phyloP scores from a whole-genome alignment of 2,797 vertebrate genomes.

The Fratercula arctica region DNA sequence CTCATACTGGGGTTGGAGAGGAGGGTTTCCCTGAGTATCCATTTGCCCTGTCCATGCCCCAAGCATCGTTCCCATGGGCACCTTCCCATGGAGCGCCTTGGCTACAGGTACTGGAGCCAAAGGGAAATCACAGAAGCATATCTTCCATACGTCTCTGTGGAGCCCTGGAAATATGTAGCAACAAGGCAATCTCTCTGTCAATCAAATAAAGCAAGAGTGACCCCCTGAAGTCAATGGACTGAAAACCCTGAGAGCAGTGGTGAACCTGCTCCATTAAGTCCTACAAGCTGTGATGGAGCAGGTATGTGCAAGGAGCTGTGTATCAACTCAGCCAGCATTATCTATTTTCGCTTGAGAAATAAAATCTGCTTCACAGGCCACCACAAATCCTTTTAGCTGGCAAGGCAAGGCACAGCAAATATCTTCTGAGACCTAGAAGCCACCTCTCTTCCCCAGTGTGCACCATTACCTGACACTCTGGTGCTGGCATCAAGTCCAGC shows the following conservation, averaged over 20 bases:
- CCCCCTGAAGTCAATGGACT: not conserved
- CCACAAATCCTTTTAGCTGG: not conserved
- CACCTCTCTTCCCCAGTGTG: not conserved
- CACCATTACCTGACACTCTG: not conserved
- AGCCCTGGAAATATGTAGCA: not conserved
- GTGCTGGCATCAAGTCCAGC: not conserved
- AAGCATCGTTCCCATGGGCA: not conserved
- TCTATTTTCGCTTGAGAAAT: not conserved
- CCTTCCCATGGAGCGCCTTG: not conserved
- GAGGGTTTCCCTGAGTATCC: not conserved
- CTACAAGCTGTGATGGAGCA: not conserved
- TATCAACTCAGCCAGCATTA: not conserved
- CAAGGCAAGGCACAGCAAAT: not conserved
- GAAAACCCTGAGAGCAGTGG: not conserved
- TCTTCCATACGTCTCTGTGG: not conserved
- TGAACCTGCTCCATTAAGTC: not conserved
- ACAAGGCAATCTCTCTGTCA: not conserved
- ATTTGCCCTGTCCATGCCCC: not conserved
- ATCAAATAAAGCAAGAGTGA: not conserved
- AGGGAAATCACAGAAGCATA: not conserved
- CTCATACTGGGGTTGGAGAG: not conserved
- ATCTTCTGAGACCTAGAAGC: not conserved
- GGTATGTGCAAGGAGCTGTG: not conserved
- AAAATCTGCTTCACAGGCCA: not conserved
- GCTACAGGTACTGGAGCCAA: not conserved